Evolutionary conservation across 2,888 invertebrate genomes (phyloP), one percentile per base, ranked within the genome.

Genomic region (Drosophila mimica): DNA sequence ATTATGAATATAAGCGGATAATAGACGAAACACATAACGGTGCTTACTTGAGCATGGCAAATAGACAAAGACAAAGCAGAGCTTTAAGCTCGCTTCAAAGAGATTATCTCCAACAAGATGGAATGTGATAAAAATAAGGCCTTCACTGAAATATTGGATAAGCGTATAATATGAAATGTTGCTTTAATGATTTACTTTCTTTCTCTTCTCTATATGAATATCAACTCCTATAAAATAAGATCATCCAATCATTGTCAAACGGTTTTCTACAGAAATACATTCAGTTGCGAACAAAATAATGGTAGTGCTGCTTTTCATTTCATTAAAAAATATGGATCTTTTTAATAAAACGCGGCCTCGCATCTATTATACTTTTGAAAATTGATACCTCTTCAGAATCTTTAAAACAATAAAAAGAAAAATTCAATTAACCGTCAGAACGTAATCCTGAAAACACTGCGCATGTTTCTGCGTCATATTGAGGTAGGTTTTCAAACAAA

Each of bases 401-500:
- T 6, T 36, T 15, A 36, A 36, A 15, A 17, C 36, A 17, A 17
- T 17, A 36, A 3, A 15, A 17, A 36, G 17, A 36, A 17, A 36
- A 36, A 7, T 36, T 38, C 17, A 38, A 7, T 17, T 17, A 0
- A 20, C 7, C 13, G 13, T 2, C 13, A 13, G 2, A 25, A 46
- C 20, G 46, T 13, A 20, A 20, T 20, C 46, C 7, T 7, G 7
- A 20, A 13, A 20, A 13, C 20, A 46, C 46, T 7, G 2, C 6
- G 13, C 20, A 20, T 38, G 25, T 25, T 9, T 30, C 38, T 3
- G 31, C 31, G 17, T 25, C n/a, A 51, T 38, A 64, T 83, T 88
- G 86, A 76, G 82, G 88, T 85, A 83, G 88, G 83, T 68, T 70
- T 70, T 52, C 69, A 61, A 49, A n/a, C 17, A 30, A 38, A 31